Evolutionary conservation across 2,113 vertebrate species (phyloP).

Genomic region (Ailurus styani): DNA sequence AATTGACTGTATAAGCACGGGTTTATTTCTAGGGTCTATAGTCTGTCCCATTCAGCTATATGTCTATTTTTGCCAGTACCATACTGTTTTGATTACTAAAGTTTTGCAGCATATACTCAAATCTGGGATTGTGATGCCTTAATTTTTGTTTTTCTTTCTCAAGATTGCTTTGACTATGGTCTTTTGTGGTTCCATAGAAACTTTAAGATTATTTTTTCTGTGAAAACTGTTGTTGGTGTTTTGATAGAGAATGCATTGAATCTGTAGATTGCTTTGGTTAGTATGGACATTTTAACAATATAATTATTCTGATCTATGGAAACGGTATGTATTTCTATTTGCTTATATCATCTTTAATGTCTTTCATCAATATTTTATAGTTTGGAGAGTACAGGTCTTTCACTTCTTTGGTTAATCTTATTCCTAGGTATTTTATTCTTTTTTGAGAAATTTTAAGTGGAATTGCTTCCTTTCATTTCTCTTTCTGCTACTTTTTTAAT

Average conservation of each 20-base stretch:
- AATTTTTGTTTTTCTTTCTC: too few species aligned
- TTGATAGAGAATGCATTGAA: too few species aligned
- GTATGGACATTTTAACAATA: not conserved
- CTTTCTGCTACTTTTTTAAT: not conserved
- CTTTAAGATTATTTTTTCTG: too few species aligned
- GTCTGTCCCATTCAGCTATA: not conserved
- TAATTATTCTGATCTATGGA: not conserved
- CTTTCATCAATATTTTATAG: not conserved
- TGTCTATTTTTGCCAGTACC: not conserved
- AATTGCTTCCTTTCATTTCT: not conserved
- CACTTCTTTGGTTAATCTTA: not conserved
- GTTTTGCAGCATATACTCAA: not conserved
- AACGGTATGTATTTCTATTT: not conserved
- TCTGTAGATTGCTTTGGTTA: not conserved
- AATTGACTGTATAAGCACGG: not conserved
- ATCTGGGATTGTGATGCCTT: not conserved
- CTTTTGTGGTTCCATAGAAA: too few species aligned
- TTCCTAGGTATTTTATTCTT: not conserved
- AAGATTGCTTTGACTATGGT: too few species aligned
- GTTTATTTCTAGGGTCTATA: not conserved
- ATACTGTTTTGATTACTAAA: not conserved
- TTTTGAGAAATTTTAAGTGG: not conserved
- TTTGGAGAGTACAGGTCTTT: not conserved
- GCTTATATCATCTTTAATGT: not conserved
- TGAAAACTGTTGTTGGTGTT: too few species aligned